Evolutionary conservation across 2,113 vertebrate genomes (phyloP).

Genomic region (Mustelus asterias): DNA sequence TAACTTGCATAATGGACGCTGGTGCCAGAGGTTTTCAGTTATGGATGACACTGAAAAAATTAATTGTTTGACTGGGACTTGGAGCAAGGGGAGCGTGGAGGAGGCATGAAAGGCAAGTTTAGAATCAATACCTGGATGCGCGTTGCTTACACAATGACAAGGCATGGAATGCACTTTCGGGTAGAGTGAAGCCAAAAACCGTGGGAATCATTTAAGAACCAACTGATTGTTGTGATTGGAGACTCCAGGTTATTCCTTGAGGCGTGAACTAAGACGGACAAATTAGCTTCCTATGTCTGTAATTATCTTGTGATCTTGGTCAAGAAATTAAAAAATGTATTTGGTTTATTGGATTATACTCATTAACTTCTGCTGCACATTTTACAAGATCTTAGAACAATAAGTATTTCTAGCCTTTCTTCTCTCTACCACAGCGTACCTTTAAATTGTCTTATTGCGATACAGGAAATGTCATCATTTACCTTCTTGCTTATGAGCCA

Average conservation of each 20-base stretch:
- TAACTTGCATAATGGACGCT: not conserved
- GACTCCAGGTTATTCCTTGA: not conserved
- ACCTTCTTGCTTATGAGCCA: not conserved
- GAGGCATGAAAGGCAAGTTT: not conserved
- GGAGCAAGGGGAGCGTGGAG: not conserved
- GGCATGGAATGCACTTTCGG: not conserved
- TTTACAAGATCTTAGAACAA: not conserved
- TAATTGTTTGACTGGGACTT: not conserved
- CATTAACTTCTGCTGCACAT: not conserved
- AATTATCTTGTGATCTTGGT: not conserved
- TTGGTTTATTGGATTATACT: not conserved
- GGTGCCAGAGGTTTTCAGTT: not conserved
- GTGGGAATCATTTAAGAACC: not conserved
- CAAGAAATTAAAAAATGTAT: not conserved
- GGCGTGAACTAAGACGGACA: not conserved
- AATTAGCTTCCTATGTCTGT: not conserved
- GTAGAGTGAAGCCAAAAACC: not conserved
- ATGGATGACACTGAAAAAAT: not conserved
- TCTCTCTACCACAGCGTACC: not conserved
- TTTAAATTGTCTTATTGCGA: not conserved
- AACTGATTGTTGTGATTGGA: not conserved
- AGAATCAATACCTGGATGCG: not conserved
- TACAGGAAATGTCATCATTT: not conserved
- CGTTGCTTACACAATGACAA: not conserved
- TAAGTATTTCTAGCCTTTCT: too few relatives aligned